Evolutionary conservation across 2,797 vertebrate genomes (phyloP), one percentile per base, ranked within the genome.

Genomic region (Dermochelys coriacea): DNA sequence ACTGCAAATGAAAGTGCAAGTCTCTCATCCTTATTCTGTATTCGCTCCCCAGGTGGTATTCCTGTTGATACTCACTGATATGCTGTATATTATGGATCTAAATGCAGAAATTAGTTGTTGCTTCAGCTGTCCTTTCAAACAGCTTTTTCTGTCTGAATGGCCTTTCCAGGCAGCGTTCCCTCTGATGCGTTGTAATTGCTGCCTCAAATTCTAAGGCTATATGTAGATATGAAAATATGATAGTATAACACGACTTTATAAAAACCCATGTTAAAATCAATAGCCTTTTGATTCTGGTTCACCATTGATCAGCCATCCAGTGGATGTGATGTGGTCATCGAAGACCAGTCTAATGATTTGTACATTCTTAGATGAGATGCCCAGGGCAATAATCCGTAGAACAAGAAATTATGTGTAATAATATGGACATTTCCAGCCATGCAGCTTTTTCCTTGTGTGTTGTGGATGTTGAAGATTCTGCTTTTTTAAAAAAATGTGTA

Each of bases 101-200:
- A 92, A 93, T 75, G 82, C 78, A 91, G 75, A 85, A 90, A 93
- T 52, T 16, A 83, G 10, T 59, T 80, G 3, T 88, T 88, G 52
- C 82, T 94, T 85, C 74, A 55, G n/a, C 25, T 92, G 0, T 49
- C 19, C 37, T 78, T 89, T 84, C 82, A 87, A 57, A 23, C 55
- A 75, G n/a, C 9, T 87, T n/a, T 68, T 41, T 91, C 82, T 77
- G 41, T 77, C 25, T 49, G 27, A 49, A 37, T 34, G 57, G 82
- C 93, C 85, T n/a, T 90, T n/a, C n/a, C n/a, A n/a, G n/a, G n/a
- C n/a, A n/a, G n/a, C n/a, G n/a, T n/a, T n/a, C n/a, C n/a, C n/a
- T n/a, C n/a, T n/a, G n/a, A n/a, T n/a, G n/a, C n/a, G n/a, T n/a
- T n/a, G n/a, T n/a, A n/a, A n/a, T 41, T 41, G 41, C 41, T 41